A percentile compares a stretch with the other conserved stretches of the same genome.
Conservation (phyloP, 2,113 vertebrate species). For the Danionella cerebrum region DNA sequence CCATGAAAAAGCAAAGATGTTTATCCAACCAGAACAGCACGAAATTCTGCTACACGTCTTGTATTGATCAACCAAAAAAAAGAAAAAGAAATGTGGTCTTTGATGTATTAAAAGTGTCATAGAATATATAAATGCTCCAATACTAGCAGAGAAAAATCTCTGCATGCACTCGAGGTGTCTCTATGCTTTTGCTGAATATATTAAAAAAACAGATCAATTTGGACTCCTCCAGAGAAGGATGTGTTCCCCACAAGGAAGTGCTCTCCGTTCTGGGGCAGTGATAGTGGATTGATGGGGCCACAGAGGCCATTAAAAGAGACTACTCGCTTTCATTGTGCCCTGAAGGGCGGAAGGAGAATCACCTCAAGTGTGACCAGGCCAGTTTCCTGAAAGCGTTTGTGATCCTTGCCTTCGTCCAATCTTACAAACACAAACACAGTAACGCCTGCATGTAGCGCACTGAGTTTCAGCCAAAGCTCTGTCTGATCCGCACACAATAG, state of each 20-base stretch:
- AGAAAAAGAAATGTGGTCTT: too few species aligned
- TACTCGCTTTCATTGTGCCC: conserved; percentile 37
- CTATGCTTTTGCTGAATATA: neutral
- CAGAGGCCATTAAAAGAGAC: conserved; percentile 26
- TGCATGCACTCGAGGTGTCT: neutral
- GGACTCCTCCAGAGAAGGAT: neutral
- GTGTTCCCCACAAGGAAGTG: conserved; percentile 38
- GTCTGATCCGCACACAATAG: neutral
- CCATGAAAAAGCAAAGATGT: too few species aligned
- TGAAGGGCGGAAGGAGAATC: conserved; percentile 25
- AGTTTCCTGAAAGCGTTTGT: conserved; percentile 29
- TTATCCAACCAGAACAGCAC: too few species aligned
- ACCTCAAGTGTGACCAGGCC: conserved; percentile 35
- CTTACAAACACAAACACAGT: conserved; percentile 26
- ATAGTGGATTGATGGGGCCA: conserved; percentile 36
- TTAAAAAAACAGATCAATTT: neutral
- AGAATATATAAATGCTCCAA: too few species aligned
- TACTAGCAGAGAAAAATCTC: conserved; percentile 71
- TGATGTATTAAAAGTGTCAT: too few species aligned
- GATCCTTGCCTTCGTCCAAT: conserved; percentile 14
- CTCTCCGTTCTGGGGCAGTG: neutral
- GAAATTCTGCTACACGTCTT: too few species aligned
- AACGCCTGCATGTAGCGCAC: neutral
- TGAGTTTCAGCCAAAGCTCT: neutral
- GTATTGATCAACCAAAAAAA: too few species aligned